Conservation (phyloP, 2,113 vertebrate species). For the Paracanthobrama guichenoti region DNA sequence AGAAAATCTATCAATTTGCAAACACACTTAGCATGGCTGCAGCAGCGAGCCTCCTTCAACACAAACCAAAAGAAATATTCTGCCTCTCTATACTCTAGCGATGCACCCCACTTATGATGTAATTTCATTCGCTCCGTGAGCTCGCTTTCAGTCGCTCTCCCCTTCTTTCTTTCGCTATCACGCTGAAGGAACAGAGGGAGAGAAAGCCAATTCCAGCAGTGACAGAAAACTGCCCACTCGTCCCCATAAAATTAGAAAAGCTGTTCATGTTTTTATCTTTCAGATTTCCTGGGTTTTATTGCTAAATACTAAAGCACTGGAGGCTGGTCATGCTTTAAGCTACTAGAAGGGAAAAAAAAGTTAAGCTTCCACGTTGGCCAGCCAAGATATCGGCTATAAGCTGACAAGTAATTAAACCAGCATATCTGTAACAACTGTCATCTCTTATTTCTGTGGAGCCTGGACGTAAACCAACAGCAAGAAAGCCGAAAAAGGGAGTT, state of each 20-base stretch:
- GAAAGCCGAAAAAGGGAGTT: constrained; percentile 74
- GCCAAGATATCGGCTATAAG: constrained; percentile 92
- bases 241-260: constrained; percentile 82
- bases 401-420: constrained; percentile 99
- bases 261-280: constrained; percentile 81
- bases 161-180: constrained; percentile 63
- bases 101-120: constrained; percentile 74
- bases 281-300: constrained; percentile 85
- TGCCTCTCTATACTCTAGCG: constrained; percentile 69
- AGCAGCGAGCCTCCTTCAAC: constrained; percentile 58
- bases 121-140: constrained; percentile 76
- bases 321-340: constrained; percentile 95
- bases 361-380: constrained; percentile 92
- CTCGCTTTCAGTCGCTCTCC: constrained; percentile 68
- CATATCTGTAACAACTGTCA: constrained; percentile 98
- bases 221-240: constrained; percentile 82
- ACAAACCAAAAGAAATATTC: constrained; percentile 66
- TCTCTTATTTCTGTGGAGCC: constrained; percentile 93
- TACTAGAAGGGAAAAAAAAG: constrained; percentile 84
- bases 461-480: constrained; percentile 91
- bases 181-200: constrained; percentile 68
- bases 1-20: constrained; percentile 81
- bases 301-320: constrained; percentile 87
- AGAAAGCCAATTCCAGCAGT: constrained; percentile 79
- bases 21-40: constrained; percentile 77